phyloP scores from a whole-genome alignment of 2,113 vertebrate species.

The Myxocyprinus asiaticus region DNA sequence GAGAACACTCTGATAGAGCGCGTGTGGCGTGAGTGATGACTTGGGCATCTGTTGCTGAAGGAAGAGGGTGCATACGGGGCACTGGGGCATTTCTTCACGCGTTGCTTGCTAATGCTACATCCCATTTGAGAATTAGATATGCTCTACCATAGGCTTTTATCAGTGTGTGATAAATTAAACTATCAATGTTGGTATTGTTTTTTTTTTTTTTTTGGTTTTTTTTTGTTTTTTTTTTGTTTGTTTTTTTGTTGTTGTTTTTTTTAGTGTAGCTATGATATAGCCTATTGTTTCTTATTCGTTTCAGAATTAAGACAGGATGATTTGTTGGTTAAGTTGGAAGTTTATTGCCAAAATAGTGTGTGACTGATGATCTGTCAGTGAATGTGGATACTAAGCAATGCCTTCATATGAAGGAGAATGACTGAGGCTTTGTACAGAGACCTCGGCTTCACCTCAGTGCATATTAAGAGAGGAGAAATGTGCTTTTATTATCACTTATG shows the following conservation, averaged over 20 bases:
- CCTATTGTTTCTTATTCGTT: neutral
- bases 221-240: too few relatives aligned
- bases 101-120: neutral
- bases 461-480: neutral
- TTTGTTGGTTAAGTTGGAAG: neutral
- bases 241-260: too few relatives aligned
- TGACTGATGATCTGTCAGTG: neutral
- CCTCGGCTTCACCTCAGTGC: neutral
- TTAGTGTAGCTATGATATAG: too few relatives aligned
- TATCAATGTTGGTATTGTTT: too few relatives aligned
- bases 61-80: constrained; percentile 11
- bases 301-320: neutral
- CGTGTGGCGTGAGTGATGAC: constrained; percentile 45
- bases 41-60: constrained; percentile 39
- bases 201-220: too few relatives aligned
- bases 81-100: constrained; percentile 35
- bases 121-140: too few relatives aligned
- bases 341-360: neutral
- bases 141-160: neutral
- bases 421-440: neutral
- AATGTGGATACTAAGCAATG: neutral
- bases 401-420: neutral
- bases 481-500: constrained; percentile 28
- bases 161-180: neutral
- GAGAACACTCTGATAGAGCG: constrained; percentile 32